Percentiles rank a stretch among this genome's conserved stretches.
phyloP scores from a whole-genome alignment of 2,888 invertebrate species.

The Marronus borbonicus region DNA sequence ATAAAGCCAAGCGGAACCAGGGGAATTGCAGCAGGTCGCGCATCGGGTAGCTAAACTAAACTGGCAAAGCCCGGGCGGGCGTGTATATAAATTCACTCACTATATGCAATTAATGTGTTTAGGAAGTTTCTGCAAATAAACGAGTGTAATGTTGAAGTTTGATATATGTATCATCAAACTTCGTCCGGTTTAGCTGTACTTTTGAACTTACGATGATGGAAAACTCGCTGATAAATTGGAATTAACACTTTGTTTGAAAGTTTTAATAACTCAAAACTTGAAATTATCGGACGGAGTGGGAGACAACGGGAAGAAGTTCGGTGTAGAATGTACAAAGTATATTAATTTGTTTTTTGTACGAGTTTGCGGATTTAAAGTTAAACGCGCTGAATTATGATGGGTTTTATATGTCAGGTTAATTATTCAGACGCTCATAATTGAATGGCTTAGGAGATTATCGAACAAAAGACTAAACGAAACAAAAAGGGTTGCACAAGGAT shows the following conservation, averaged over 20 bases:
- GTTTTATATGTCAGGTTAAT: constrained; percentile 46
- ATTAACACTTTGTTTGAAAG: constrained; percentile 51
- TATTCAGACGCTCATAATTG: constrained; percentile 40
- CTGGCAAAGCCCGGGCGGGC: not conserved
- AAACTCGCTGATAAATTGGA: constrained; percentile 53
- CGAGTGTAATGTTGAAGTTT: constrained; percentile 53
- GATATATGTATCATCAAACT: constrained; percentile 56
- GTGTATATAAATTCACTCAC: constrained; percentile 34
- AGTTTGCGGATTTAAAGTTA: constrained; percentile 46
- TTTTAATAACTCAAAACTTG: constrained; percentile 49
- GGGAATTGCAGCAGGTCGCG: constrained; percentile 6
- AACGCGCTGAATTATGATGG: constrained; percentile 40
- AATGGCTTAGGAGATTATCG: constrained; percentile 35
- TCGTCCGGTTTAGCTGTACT: constrained; percentile 47
- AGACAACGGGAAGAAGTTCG: not conserved
- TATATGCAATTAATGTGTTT: constrained; percentile 54
- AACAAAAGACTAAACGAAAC: constrained; percentile 27
- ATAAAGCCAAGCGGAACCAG: not conserved
- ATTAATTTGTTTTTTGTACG: constrained; percentile 43
- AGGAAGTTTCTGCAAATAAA: constrained; percentile 52
- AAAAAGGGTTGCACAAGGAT: constrained; percentile 5
- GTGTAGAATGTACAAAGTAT: constrained; percentile 39
- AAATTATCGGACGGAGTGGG: constrained; percentile 31
- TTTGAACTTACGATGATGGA: constrained; percentile 49
- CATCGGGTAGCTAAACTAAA: not conserved